These are phyloP conservation scores for human DNA, from an alignment of 2,113 vertebrate species.

Conservation along the genomic window DNA sequence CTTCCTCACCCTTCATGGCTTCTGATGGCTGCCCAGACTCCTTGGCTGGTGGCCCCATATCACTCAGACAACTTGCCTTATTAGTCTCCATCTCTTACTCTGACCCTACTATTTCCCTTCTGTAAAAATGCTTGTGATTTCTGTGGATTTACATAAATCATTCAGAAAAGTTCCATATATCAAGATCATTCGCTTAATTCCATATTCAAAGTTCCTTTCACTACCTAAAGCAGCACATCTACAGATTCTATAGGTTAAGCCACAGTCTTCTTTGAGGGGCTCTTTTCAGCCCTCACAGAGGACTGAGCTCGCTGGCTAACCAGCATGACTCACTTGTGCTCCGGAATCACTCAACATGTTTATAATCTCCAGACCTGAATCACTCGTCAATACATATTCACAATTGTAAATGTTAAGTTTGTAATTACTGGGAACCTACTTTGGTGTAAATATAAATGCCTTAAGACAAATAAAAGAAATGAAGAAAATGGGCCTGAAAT, in stretches of 20 bases:
- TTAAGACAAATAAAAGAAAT: not conserved
- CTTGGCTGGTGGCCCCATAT: too few relatives aligned
- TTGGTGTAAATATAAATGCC: not conserved
- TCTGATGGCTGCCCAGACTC: not conserved
- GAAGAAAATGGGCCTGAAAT: not conserved
- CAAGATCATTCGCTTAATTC: not conserved
- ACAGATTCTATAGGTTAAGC: too few relatives aligned
- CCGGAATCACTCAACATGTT: not conserved
- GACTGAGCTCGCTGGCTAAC: too few relatives aligned
- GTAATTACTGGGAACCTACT: not conserved
- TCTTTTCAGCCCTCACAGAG: too few relatives aligned
- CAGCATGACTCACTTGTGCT: not conserved
- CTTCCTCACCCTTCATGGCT: not conserved
- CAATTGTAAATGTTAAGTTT: not conserved
- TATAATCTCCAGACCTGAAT: not conserved
- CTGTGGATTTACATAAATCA: not conserved
- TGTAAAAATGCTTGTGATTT: not conserved
- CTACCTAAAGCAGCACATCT: not conserved
- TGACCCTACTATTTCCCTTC: too few relatives aligned
- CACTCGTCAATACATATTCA: not conserved
- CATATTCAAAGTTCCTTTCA: too few relatives aligned
- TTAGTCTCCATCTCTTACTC: not conserved
- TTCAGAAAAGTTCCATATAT: not conserved
- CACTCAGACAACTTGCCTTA: rapidly evolving
- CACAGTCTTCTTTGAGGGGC: not conserved